Percentiles rank a stretch among this genome's conserved stretches.
These are phyloP conservation scores for Nemotelus pantherinus DNA, from an alignment of 2,888 invertebrate genomes.

Conservation along the genomic window DNA sequence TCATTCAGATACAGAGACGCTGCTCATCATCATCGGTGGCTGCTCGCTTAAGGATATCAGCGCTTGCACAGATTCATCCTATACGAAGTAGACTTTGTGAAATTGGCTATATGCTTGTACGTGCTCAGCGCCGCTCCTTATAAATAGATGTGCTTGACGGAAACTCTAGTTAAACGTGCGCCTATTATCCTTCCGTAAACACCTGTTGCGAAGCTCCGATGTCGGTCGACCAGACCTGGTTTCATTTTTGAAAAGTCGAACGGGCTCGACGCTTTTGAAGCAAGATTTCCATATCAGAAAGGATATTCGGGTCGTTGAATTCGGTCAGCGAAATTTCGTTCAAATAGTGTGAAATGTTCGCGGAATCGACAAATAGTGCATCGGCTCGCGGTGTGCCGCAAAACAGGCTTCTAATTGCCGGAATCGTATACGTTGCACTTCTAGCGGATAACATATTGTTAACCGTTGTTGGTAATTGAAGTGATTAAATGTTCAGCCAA, in stretches of 20 bases:
- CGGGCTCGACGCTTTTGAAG: not conserved
- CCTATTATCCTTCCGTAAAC: slow-evolving; percentile 59
- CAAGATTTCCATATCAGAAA: not conserved
- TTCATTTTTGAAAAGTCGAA: slow-evolving; percentile 26
- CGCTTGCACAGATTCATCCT: slow-evolving; percentile 20
- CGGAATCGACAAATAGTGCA: slow-evolving; percentile 28
- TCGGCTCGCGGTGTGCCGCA: slow-evolving; percentile 33
- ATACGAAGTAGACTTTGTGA: not conserved
- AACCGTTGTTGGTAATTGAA: slow-evolving; percentile 82
- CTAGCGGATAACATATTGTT: slow-evolving; percentile 87
- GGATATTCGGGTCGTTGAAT: not conserved
- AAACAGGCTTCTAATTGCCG: slow-evolving; percentile 63
- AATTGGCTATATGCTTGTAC: slow-evolving; percentile 33
- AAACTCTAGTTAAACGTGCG: slow-evolving; percentile 61
- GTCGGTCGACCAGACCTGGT: not conserved
- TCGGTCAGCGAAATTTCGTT: not conserved
- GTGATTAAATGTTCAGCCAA: slow-evolving; percentile 17
- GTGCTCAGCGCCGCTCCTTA: slow-evolving; percentile 17
- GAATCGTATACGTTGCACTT: slow-evolving; percentile 77
- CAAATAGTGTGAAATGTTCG: slow-evolving; percentile 55
- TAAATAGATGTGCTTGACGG: slow-evolving; percentile 39
- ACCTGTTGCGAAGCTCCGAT: slow-evolving; percentile 59
- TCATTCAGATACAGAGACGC: slow-evolving; percentile 20
- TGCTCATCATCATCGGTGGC: not conserved
- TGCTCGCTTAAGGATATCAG: slow-evolving; percentile 6